Conservation (phyloP, 2,113 vertebrate species). For the Toxotes jaculatrix region DNA sequence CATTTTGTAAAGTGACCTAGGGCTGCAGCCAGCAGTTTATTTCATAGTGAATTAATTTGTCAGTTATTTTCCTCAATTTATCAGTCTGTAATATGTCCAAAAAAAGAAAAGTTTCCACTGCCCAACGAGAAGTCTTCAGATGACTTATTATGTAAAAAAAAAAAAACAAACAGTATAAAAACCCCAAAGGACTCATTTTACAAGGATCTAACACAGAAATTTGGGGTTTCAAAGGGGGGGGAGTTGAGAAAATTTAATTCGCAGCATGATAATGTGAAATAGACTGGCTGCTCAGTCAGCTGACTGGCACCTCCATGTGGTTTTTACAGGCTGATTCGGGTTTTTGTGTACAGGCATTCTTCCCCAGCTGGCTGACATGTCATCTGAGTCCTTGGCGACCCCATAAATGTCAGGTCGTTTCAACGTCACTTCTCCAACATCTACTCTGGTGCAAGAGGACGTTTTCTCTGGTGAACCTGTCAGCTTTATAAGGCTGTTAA, state of each 20-base stretch:
- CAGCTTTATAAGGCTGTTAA: conserved; percentile 77
- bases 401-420: conserved; percentile 78
- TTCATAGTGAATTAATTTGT: too few species aligned
- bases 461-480: conserved; percentile 72
- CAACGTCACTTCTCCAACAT: conserved; percentile 71
- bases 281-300: conserved; percentile 21
- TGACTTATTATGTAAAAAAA: too few species aligned
- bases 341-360: conserved; percentile 18
- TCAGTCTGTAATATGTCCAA: too few species aligned
- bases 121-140: too few species aligned
- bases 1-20: too few species aligned
- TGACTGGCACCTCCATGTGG: conserved; percentile 48
- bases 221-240: neutral
- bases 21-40: too few species aligned
- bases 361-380: conserved; percentile 44
- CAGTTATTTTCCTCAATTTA: too few species aligned
- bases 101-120: too few species aligned
- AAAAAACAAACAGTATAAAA: too few species aligned
- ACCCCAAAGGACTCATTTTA: too few species aligned
- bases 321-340: conserved; percentile 29
- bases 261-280: too few species aligned
- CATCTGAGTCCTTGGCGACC: conserved; percentile 63
- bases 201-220: too few species aligned
- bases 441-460: conserved; percentile 60
- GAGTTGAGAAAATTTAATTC: neutral